A percentile compares a stretch with the other conserved stretches of the same genome.
Conservation (phyloP, 1,140 invertebrate genomes). For the Lordiphosa clarofinis region DNA sequence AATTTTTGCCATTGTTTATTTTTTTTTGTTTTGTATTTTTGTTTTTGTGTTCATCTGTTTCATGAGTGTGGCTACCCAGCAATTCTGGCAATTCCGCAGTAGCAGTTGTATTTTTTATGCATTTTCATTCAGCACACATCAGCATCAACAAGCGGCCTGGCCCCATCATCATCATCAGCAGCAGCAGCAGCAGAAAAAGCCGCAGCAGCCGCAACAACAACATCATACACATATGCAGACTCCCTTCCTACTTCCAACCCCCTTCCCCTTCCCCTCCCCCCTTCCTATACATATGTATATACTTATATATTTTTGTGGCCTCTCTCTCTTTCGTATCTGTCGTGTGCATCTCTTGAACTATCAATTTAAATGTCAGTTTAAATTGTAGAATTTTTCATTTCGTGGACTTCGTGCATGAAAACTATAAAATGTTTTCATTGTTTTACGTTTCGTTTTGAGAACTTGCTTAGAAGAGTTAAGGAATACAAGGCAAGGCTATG, state of each 20-base stretch:
- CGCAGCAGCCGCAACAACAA: neutral
- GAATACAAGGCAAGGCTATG: constrained; percentile 31
- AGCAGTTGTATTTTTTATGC: constrained; percentile 1
- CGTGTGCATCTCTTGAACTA: constrained; percentile 79
- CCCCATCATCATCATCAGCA: neutral
- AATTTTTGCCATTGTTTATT: constrained; percentile 1
- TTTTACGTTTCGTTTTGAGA: constrained; percentile 53
- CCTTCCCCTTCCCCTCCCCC: no score
- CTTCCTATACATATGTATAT: constrained; percentile 4
- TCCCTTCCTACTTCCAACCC: no score
- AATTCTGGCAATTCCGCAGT: neutral
- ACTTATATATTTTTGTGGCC: constrained; percentile 22
- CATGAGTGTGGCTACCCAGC: neutral
- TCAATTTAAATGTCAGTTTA: constrained; percentile 79
- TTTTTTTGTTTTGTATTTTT: neutral
- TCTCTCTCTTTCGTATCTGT: constrained; percentile 58
- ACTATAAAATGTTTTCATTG: constrained; percentile 76
- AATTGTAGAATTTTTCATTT: constrained; percentile 79
- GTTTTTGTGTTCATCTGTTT: neutral
- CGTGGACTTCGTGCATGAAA: constrained; percentile 76
- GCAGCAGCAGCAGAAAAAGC: constrained; percentile 1
- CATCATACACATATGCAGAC: constrained; percentile 20
- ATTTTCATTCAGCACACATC: neutral
- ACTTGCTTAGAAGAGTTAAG: constrained; percentile 58
- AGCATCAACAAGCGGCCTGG: neutral